Percentiles rank a stretch among this genome's conserved stretches.
Conservation (phyloP, 1,140 invertebrate genomes). For the Papilio xuthus region DNA sequence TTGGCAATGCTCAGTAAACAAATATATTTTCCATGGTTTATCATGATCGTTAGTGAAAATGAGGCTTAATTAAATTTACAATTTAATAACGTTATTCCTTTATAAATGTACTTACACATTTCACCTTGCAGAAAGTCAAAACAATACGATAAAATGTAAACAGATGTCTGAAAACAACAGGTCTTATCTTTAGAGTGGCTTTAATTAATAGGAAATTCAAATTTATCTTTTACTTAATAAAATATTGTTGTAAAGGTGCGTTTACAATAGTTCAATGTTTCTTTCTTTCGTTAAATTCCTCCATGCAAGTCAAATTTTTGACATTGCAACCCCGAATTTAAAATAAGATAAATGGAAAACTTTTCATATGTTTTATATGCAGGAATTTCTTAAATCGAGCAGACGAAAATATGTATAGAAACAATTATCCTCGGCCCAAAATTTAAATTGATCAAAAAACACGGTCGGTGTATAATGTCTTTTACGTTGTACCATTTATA, state of each 20-base stretch:
- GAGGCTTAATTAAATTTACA: background rate
- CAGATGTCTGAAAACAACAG: background rate
- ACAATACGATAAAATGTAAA: background rate
- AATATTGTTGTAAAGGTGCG: background rate
- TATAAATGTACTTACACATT: background rate
- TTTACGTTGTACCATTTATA: conserved; percentile 44
- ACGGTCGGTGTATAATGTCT: conserved; percentile 43
- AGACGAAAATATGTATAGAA: background rate
- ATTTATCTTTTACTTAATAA: conserved; percentile 18
- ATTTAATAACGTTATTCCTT: background rate
- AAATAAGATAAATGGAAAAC: too few relatives aligned
- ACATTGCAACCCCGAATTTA: too few relatives aligned
- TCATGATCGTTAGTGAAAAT: background rate
- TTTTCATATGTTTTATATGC: background rate
- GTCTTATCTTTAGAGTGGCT: background rate
- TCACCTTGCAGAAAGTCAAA: conserved; percentile 11
- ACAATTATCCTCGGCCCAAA: conserved; percentile 19
- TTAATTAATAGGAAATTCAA: conserved; percentile 17
- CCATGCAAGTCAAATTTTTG: background rate
- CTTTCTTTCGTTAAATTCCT: background rate
- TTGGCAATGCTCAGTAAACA: conserved; percentile 35
- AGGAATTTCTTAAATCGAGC: background rate
- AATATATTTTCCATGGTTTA: conserved; percentile 20
- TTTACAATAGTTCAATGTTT: background rate
- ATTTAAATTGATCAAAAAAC: conserved; percentile 22